Evolutionary conservation across 2,888 invertebrate genomes (phyloP).

Genomic region (Hypolimnas misippus): DNA sequence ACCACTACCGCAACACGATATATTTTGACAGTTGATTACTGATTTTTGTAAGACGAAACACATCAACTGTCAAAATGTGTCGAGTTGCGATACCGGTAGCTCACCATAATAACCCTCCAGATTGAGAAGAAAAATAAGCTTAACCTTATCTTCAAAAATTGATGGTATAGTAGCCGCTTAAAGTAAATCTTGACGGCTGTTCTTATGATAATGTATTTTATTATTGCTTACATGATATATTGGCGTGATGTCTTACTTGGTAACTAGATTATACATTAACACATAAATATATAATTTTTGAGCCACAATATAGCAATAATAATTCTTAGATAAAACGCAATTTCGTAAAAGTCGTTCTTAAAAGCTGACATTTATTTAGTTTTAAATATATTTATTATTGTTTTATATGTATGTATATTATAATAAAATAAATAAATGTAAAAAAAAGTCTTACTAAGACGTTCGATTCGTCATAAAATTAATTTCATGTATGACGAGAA

Average conservation of each 20-base stretch:
- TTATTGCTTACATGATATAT: constrained; percentile 77
- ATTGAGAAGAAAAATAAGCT: too few relatives aligned
- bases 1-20: too few relatives aligned
- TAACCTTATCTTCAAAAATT: constrained; percentile 15
- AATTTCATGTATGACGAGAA: constrained; percentile 22
- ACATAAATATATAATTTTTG: constrained; percentile 61
- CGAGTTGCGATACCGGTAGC: too few relatives aligned
- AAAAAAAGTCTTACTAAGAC: constrained; percentile 6
- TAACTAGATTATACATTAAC: constrained; percentile 62
- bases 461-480: constrained; percentile 3
- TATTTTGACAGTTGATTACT: too few relatives aligned
- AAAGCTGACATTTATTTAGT: constrained; percentile 12
- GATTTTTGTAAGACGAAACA: too few relatives aligned
- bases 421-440: constrained; percentile 7
- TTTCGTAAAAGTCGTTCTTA: constrained; percentile 22
- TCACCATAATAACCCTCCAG: too few relatives aligned
- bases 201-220: constrained; percentile 49
- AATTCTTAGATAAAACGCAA: constrained; percentile 41
- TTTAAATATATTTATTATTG: constrained; percentile 13
- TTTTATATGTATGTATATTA: constrained; percentile 8
- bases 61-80: too few relatives aligned
- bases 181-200: constrained; percentile 27
- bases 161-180: constrained; percentile 42
- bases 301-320: constrained; percentile 62
- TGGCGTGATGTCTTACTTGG: constrained; percentile 64